phyloP scores from a whole-genome alignment of 2,113 vertebrate species.

The Hemicordylus capensis region DNA sequence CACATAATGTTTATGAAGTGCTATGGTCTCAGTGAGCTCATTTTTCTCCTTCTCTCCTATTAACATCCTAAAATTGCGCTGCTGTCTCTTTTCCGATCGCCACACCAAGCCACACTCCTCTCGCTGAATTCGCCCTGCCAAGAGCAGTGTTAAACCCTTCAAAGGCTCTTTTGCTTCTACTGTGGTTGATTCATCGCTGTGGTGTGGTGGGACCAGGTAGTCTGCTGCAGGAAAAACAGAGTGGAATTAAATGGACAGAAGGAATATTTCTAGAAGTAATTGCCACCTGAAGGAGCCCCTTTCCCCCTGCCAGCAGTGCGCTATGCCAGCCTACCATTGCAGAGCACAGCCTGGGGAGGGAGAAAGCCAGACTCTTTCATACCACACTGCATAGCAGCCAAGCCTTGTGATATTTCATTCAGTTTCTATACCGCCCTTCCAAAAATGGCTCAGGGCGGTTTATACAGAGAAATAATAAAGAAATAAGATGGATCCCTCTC shows the following conservation, averaged over 20 bases:
- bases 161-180: neutral
- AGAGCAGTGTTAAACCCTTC: neutral
- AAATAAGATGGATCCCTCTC: too few species aligned
- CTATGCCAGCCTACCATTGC: neutral
- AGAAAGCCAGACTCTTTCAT: neutral
- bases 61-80: neutral
- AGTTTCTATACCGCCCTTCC: too few species aligned
- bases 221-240: neutral
- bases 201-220: neutral
- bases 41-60: neutral
- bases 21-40: conserved; percentile 22
- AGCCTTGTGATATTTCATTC: too few species aligned
- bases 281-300: neutral
- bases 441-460: too few species aligned
- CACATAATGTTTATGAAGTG: conserved; percentile 25
- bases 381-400: neutral
- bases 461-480: too few species aligned
- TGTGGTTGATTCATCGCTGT: neutral
- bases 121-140: neutral
- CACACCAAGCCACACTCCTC: neutral
- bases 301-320: too few species aligned
- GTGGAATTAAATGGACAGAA: neutral
- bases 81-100: neutral
- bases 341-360: neutral
- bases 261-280: neutral